Evolutionary conservation across 2,888 invertebrate species (phyloP).

Genomic region (Apodemia mormo): DNA sequence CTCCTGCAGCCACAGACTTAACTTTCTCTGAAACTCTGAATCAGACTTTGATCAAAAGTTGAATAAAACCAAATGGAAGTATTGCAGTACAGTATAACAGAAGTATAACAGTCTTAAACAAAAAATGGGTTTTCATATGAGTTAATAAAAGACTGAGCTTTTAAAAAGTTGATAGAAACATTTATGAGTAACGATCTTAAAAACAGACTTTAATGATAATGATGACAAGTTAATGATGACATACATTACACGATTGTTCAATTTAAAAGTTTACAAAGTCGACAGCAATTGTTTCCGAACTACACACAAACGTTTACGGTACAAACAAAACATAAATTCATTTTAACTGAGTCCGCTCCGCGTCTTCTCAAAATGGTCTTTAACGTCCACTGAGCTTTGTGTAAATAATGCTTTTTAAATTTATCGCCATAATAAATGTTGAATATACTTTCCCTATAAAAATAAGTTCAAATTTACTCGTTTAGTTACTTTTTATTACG

Average conservation of each 20-base stretch:
- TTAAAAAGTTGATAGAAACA: too few species aligned
- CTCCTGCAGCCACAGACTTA: too few species aligned
- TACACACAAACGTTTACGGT: slow-evolving; percentile 38
- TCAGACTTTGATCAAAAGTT: too few species aligned
- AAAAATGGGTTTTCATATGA: too few species aligned
- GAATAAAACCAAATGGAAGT: too few species aligned
- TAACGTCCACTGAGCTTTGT: slow-evolving; percentile 65
- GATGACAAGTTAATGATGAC: slow-evolving; percentile 11
- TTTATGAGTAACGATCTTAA: too few species aligned
- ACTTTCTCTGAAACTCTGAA: too few species aligned
- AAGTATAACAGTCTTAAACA: too few species aligned
- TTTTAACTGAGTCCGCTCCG: slow-evolving; percentile 65
- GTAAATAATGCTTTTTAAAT: slow-evolving; percentile 79
- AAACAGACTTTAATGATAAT: background rate
- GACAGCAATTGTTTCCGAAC: slow-evolving; percentile 16
- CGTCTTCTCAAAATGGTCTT: slow-evolving; percentile 42
- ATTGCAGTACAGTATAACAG: too few species aligned
- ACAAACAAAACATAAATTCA: slow-evolving; percentile 69
- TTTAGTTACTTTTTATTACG: slow-evolving; percentile 48
- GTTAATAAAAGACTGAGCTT: too few species aligned
- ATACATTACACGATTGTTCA: background rate
- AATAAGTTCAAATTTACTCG: slow-evolving; percentile 75
- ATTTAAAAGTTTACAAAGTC: slow-evolving; percentile 11
- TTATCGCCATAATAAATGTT: slow-evolving; percentile 78
- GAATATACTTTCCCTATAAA: slow-evolving; percentile 74